Conservation (phyloP, 2,888 invertebrate species). For the Harpagoxenus sublaevis region DNA sequence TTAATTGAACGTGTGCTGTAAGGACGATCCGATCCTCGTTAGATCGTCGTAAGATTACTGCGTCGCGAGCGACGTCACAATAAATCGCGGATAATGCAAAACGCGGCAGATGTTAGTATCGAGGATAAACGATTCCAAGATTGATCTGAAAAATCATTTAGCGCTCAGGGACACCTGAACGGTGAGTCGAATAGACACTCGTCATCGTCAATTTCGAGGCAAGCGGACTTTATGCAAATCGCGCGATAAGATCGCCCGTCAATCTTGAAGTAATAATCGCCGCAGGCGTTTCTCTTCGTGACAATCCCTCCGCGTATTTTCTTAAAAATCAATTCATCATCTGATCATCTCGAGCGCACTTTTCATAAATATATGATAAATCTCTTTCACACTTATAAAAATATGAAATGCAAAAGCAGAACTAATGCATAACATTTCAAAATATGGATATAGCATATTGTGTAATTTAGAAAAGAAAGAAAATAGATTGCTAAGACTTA, state of each 20-base stretch:
- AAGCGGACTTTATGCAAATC: constrained; percentile 47
- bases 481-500: background rate
- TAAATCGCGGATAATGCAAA: constrained; percentile 37
- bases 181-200: constrained; percentile 26
- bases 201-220: constrained; percentile 61
- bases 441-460: background rate
- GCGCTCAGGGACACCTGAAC: constrained; percentile 43
- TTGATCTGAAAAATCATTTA: constrained; percentile 51
- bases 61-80: constrained; percentile 15
- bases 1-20: constrained; percentile 11
- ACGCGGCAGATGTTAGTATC: constrained; percentile 4
- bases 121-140: constrained; percentile 44
- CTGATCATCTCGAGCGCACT: background rate
- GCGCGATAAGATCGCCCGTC: constrained; percentile 46
- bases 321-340: background rate
- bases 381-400: background rate
- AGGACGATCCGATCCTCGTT: background rate
- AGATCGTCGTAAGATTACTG: constrained; percentile 21
- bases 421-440: background rate
- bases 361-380: background rate
- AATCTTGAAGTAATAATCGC: constrained; percentile 47
- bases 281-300: constrained; percentile 35
- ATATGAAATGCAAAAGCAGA: background rate
- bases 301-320: background rate
- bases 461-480: background rate